A percentile compares a stretch with the other conserved stretches of the same genome.
Evolutionary conservation across 2,888 invertebrate genomes (phyloP).

Genomic region (Andricus curvator): DNA sequence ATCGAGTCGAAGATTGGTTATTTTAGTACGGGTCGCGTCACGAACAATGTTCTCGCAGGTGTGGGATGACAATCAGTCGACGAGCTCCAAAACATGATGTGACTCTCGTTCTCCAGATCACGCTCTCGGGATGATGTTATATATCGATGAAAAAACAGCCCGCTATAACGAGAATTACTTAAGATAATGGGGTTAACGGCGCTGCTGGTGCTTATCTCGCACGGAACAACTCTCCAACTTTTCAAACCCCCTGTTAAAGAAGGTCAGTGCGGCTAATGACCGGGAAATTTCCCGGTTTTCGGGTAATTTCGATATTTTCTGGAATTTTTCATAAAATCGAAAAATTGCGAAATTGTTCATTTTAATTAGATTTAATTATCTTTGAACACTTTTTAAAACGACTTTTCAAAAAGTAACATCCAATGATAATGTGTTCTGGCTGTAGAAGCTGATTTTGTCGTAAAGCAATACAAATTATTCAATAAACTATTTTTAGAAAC

Average conservation of each 20-base stretch:
- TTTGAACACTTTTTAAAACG: no score
- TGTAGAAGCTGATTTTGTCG: no score
- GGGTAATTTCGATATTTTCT: no score
- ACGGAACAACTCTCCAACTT: constrained; percentile 22
- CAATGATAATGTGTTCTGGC: no score
- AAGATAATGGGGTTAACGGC: not conserved
- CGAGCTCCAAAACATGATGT: constrained; percentile 22
- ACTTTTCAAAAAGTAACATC: no score
- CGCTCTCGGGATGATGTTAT: constrained; percentile 10
- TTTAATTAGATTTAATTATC: no score
- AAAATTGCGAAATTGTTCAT: no score
- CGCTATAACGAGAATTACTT: constrained; percentile 14
- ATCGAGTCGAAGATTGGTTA: constrained; percentile 37
- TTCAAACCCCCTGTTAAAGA: constrained; percentile 25
- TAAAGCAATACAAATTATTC: no score
- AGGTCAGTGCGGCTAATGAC: not conserved
- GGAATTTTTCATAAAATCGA: no score
- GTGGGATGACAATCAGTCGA: constrained; percentile 24
- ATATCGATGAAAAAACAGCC: constrained; percentile 18
- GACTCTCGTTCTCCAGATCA: constrained; percentile 25
- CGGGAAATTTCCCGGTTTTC: no score
- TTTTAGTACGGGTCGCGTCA: not conserved
- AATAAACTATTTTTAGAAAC: no score
- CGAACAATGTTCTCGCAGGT: not conserved
- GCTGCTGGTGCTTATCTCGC: constrained; percentile 28